Conservation (phyloP, 1,140 invertebrate species). For the Mactra quadrangularis region DNA sequence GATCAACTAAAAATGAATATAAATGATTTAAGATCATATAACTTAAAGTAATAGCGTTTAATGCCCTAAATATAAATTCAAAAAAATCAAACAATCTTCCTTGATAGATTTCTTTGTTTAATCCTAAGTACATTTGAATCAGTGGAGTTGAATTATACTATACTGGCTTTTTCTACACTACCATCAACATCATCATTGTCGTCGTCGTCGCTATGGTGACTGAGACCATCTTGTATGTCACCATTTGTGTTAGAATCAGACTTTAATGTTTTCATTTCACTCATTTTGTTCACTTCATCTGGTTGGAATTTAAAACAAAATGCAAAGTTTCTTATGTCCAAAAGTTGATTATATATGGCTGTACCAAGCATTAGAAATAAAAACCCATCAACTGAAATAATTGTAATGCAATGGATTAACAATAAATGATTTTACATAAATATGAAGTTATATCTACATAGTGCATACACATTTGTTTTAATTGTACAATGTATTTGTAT, state of each 20-base stretch:
- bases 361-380: slow-evolving; percentile 80
- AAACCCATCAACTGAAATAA: slow-evolving; percentile 80
- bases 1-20: too few species aligned
- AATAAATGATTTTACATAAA: too few species aligned
- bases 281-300: slow-evolving; percentile 21
- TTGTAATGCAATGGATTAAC: neutral
- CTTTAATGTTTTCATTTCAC: slow-evolving; percentile 20
- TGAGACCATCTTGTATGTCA: slow-evolving; percentile 64
- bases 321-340: slow-evolving; percentile 70
- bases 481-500: too few species aligned
- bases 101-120: too few species aligned
- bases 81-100: too few species aligned
- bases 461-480: too few species aligned
- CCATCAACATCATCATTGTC: slow-evolving; percentile 57
- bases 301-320: slow-evolving; percentile 65
- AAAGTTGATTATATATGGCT: slow-evolving; percentile 77
- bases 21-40: too few species aligned
- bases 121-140: too few species aligned
- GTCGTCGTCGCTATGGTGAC: slow-evolving; percentile 18
- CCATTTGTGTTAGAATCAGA: slow-evolving; percentile 21
- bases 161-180: slow-evolving; percentile 16
- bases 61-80: too few species aligned
- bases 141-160: neutral
- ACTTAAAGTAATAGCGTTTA: too few species aligned
- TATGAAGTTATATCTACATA: too few species aligned